Percentiles rank a stretch among this genome's conserved stretches.
phyloP scores from a whole-genome alignment of 2,797 vertebrate species.

The Urophycis tenuis region DNA sequence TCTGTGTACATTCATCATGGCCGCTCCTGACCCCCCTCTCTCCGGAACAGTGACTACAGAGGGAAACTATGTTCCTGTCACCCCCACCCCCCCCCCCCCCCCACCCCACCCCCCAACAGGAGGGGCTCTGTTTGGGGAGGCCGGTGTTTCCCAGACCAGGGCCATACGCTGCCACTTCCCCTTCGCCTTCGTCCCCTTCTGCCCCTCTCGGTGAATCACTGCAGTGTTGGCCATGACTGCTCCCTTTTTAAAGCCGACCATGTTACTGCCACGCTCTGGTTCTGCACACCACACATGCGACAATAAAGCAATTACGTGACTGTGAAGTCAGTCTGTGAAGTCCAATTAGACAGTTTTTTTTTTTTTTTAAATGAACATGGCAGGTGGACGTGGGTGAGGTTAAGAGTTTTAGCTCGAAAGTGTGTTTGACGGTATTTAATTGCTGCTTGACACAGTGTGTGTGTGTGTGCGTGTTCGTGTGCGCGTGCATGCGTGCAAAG shows the following conservation, averaged over 20 bases:
- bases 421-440: background rate
- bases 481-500: background rate
- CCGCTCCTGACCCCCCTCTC: constrained; percentile 34
- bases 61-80: constrained; percentile 41
- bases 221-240: background rate
- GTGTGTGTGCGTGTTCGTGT: background rate
- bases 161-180: constrained; percentile 6
- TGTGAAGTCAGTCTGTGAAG: background rate
- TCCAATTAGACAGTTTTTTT: background rate
- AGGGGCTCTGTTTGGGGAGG: constrained; percentile 45
- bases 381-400: background rate
- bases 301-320: background rate
- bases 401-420: background rate
- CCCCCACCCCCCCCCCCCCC: constrained; percentile 1
- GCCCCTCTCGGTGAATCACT: constrained; percentile 14
- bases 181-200: constrained; percentile 15
- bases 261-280: background rate
- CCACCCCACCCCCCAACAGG: constrained; percentile 38
- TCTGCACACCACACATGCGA: background rate
- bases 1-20: constrained; percentile 41
- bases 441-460: background rate
- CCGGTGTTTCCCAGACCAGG: constrained; percentile 6
- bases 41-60: constrained; percentile 46
- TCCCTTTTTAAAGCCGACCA: background rate
- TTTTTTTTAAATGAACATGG: background rate